A percentile compares a stretch with the other conserved stretches of the same genome.
These are phyloP conservation scores for Neosalanx taihuensis DNA, from an alignment of 2,797 vertebrate species.

Conservation along the genomic window DNA sequence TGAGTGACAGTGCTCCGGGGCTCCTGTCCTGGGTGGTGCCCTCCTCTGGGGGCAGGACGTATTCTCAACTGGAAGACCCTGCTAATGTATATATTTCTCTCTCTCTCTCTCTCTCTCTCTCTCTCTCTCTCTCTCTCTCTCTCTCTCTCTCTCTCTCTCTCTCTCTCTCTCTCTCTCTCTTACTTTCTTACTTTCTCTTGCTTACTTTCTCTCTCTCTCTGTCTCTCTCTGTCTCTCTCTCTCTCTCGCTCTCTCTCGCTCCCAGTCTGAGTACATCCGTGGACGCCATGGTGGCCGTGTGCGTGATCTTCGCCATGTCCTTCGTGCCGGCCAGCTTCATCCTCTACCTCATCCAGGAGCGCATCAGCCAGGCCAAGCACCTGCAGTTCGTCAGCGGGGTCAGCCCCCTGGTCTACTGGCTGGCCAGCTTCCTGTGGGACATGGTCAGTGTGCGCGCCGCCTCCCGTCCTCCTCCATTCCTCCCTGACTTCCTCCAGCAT, in stretches of 20 bases:
- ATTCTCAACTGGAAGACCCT: too few relatives aligned
- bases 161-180: too few relatives aligned
- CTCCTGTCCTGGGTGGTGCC: not conserved
- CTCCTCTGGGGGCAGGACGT: too few relatives aligned
- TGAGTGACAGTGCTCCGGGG: conserved; percentile 61
- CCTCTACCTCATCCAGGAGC: conserved; percentile 91
- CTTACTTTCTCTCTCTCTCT: not conserved
- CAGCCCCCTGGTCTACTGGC: conserved; percentile 86
- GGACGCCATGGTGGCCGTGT: conserved; percentile 88
- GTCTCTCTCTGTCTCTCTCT: too few relatives aligned
- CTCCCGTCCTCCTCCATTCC: not conserved
- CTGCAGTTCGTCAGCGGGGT: conserved; percentile 94
- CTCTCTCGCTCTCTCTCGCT: not conserved
- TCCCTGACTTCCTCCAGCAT: too few relatives aligned
- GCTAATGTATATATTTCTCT: not conserved
- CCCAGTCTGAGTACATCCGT: conserved; percentile 87
- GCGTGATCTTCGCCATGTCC: conserved; percentile 95
- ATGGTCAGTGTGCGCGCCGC: conserved; percentile 72
- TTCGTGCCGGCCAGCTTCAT: conserved; percentile 93
- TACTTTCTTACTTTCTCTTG: not conserved
- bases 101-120: not conserved
- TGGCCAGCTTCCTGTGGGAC: conserved; percentile 92
- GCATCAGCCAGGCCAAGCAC: conserved; percentile 90
- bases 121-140: too few relatives aligned
- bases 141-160: not conserved